Evolutionary conservation across 1,140 invertebrate species (phyloP), one percentile per base, ranked within the genome.

Genomic region (Orchesella cincta): DNA sequence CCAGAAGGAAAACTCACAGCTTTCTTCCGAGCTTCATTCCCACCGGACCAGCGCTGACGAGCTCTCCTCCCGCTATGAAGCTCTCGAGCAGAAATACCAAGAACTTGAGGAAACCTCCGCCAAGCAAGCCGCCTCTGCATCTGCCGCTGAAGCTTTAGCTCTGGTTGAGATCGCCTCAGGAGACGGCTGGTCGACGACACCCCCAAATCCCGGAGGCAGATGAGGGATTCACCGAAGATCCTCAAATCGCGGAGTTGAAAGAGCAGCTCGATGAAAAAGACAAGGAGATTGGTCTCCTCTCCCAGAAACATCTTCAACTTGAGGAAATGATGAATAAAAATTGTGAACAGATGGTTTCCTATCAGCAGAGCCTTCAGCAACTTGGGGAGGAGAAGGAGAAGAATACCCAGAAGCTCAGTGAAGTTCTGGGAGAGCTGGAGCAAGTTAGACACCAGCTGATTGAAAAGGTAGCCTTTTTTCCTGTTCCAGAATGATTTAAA

Each of bases 111-210:
- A 67, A 67, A 67, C 62, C 62, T 3, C 62, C 28, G 14, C 33
- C n/a, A n/a, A n/a, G n/a, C n/a, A n/a, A n/a, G n/a, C n/a, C n/a
- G n/a, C n/a, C n/a, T n/a, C n/a, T n/a, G n/a, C n/a, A n/a, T n/a
- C n/a, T n/a, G n/a, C n/a, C n/a, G n/a, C n/a, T 29, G 62, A 67
- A 31, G 31, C 8, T 29, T 31, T 67, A 31, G 31, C 8, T 29
- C 29, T 67, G 1, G 62, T 67, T 31, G 62, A 67, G 23, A 29
- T 67, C 1, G 62, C 29, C 31, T 31, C 29, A 33, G 29, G 62
- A 8, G 62, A 67, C 23, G 62, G 62, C 14, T 67, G 62, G 62
- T 67, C 62, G 62, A 67, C 33, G 62, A 23, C 14, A 31, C 62
- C 5, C 62, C 2, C 26, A 29, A n/a, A 26, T 67, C 5, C 62